These are phyloP conservation scores for Porites divaricata DNA, from an alignment of 92 coral and sea anemone species.

Conservation along the genomic window DNA sequence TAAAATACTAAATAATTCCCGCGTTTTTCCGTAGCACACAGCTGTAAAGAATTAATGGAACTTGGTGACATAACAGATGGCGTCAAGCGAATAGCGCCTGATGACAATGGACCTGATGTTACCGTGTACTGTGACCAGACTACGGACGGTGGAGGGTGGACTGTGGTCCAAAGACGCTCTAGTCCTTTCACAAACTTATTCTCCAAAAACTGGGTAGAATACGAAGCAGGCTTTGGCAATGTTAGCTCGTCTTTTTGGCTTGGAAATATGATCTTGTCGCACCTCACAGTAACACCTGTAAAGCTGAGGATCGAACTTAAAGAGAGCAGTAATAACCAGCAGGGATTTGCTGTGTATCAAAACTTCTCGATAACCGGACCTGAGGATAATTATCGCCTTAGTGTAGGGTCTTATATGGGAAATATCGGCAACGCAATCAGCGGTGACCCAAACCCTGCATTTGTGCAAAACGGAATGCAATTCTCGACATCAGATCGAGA, in stretches of 20 bases:
- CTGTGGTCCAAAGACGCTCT: slow-evolving; percentile 41
- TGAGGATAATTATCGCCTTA: slow-evolving; percentile 36
- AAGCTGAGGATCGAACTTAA: slow-evolving; percentile 38
- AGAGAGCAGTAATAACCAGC: slow-evolving; percentile 1
- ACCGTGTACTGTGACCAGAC: slow-evolving; percentile 55
- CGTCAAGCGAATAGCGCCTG: slow-evolving; percentile 20
- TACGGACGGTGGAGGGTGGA: slow-evolving; percentile 62
- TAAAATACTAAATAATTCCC: not conserved
- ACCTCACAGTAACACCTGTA: slow-evolving; percentile 29
- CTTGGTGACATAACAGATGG: slow-evolving; percentile 29
- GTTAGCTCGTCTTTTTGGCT: slow-evolving; percentile 40
- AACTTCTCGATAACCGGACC: slow-evolving; percentile 39
- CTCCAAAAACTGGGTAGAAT: slow-evolving; percentile 44
- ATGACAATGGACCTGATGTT: not conserved
- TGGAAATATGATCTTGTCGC: slow-evolving; percentile 34
- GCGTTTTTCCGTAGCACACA: slow-evolving; percentile 28
- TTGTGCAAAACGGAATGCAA: slow-evolving; percentile 50
- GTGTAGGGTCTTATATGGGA: slow-evolving; percentile 30
- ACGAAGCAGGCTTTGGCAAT: slow-evolving; percentile 51
- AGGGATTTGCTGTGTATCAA: slow-evolving; percentile 26
- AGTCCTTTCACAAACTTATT: slow-evolving; percentile 23
- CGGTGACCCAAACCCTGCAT: slow-evolving; percentile 7
- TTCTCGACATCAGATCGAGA: slow-evolving; percentile 60
- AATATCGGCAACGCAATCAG: slow-evolving; percentile 31
- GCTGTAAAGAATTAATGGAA: slow-evolving; percentile 37